phyloP scores from a whole-genome alignment of 2,888 invertebrate genomes.

The Clostera curtula region DNA sequence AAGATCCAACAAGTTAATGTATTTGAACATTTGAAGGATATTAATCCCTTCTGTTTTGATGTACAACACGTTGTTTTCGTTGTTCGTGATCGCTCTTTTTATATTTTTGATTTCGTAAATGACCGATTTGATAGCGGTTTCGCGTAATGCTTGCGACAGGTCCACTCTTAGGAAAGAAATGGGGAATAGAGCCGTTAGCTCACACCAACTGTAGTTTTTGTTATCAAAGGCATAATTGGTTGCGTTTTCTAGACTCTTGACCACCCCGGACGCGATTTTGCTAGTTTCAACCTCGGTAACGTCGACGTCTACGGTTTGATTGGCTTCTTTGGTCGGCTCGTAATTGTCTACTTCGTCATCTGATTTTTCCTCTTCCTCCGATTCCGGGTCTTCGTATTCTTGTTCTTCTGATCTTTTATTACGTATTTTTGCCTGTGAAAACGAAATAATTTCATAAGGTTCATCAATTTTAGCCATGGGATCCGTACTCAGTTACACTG shows the following conservation, averaged over 20 bases:
- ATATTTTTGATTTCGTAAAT: constrained; percentile 88
- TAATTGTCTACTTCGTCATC: constrained; percentile 57
- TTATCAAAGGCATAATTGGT: constrained; percentile 85
- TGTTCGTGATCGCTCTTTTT: constrained; percentile 87
- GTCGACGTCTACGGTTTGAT: constrained; percentile 35
- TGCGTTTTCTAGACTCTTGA: constrained; percentile 54
- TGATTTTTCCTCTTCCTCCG: constrained; percentile 72
- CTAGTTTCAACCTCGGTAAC: constrained; percentile 35
- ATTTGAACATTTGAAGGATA: constrained; percentile 91
- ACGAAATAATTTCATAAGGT: constrained; percentile 2
- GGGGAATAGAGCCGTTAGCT: constrained; percentile 82
- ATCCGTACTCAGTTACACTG: no score
- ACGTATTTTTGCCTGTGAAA: constrained; percentile 65
- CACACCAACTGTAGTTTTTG: constrained; percentile 87
- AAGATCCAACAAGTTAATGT: constrained; percentile 84
- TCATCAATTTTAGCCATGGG: constrained; percentile 1
- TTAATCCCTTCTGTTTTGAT: constrained; percentile 98
- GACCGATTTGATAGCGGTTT: constrained; percentile 81
- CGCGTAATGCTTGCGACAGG: constrained; percentile 82
- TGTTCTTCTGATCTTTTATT: constrained; percentile 75
- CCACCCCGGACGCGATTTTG: constrained; percentile 52
- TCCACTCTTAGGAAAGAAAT: constrained; percentile 75
- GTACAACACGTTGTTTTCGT: constrained; percentile 76
- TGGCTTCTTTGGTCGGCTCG: constrained; percentile 35
- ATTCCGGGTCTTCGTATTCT: constrained; percentile 80